phyloP scores from a whole-genome alignment of 2,888 invertebrate genomes.

The Limnephilus lunatus region DNA sequence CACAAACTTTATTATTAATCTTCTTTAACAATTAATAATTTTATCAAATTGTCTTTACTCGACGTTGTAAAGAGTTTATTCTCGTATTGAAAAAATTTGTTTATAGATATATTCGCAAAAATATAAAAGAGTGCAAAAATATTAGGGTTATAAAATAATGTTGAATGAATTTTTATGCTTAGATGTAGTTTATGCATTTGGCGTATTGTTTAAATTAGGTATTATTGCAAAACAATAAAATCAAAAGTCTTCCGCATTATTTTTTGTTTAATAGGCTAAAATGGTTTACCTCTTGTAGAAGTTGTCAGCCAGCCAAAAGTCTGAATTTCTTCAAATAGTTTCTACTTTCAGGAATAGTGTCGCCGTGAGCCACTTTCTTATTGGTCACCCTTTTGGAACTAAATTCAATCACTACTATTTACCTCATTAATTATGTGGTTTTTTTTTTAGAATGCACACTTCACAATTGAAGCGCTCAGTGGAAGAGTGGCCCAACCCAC shows the following conservation, averaged over 20 bases:
- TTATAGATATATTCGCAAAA: constrained; percentile 50
- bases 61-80: constrained; percentile 20
- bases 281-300: not conserved
- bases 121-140: constrained; percentile 61
- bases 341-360: not conserved
- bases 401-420: not conserved
- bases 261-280: constrained; percentile 32
- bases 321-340: constrained; percentile 1
- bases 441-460: not conserved
- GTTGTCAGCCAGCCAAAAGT: constrained; percentile 6
- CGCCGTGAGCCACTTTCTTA: not conserved
- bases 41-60: constrained; percentile 1
- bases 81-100: constrained; percentile 30
- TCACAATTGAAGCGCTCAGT: not conserved
- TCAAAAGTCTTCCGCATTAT: constrained; percentile 58
- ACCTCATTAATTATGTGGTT: not conserved
- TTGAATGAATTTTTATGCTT: not conserved
- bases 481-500: too few species aligned
- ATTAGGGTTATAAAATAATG: constrained; percentile 49
- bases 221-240: constrained; percentile 60
- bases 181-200: constrained; percentile 1
- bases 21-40: constrained; percentile 13
- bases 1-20: constrained; percentile 46
- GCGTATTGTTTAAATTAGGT: not conserved
- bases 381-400: not conserved